phyloP scores from a whole-genome alignment of 2,888 invertebrate species.

The Clostera curtula region DNA sequence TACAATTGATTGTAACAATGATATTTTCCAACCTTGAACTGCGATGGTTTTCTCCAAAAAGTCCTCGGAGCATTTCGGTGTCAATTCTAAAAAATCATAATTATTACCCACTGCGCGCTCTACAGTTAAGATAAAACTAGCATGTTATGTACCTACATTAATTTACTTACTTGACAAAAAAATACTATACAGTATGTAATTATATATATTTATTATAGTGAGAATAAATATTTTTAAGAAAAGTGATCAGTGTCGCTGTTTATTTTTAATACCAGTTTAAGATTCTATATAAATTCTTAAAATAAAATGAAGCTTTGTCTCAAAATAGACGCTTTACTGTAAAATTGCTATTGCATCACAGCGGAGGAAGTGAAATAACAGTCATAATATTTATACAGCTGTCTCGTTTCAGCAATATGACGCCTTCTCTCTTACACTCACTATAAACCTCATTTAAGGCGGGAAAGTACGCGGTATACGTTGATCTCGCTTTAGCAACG shows the following conservation, averaged over 20 bases:
- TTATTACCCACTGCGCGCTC: too few species aligned
- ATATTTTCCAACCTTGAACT: too few species aligned
- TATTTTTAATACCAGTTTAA: constrained; percentile 10
- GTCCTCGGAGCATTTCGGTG: too few species aligned
- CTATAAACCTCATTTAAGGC: constrained; percentile 35
- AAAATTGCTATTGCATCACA: constrained; percentile 70
- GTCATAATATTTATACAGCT: constrained; percentile 71
- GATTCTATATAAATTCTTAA: constrained; percentile 29
- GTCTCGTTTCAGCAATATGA: constrained; percentile 47
- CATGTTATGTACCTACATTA: neutral
- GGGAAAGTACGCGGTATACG: constrained; percentile 34
- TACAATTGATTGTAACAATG: too few species aligned
- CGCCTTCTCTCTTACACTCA: constrained; percentile 56
- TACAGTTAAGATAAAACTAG: too few species aligned
- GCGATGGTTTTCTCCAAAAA: too few species aligned
- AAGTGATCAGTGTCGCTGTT: constrained; percentile 4
- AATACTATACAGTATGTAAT: too few species aligned
- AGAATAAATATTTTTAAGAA: too few species aligned
- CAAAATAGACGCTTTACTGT: constrained; percentile 62
- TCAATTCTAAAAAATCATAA: too few species aligned
- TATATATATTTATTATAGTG: too few species aligned
- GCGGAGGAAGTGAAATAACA: constrained; percentile 72
- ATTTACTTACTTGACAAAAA: too few species aligned
- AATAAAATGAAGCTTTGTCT: constrained; percentile 58
- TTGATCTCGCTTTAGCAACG: constrained; percentile 35